Evolutionary conservation across 1,140 invertebrate genomes (phyloP).

Genomic region (Euschistus heros): DNA sequence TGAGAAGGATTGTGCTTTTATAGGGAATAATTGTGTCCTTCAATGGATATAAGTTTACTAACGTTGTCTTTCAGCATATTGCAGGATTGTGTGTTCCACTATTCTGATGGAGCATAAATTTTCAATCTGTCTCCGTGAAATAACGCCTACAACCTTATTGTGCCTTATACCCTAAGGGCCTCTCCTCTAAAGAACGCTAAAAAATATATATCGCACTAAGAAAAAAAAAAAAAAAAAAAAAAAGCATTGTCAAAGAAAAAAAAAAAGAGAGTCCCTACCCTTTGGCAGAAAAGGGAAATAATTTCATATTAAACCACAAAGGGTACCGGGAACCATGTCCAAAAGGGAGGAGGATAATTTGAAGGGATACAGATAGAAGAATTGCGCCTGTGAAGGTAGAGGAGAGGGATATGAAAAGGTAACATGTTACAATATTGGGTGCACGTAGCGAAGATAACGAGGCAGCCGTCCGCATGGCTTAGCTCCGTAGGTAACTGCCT

Average conservation of each 20-base stretch:
- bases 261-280: background rate
- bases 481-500: constrained; percentile 19
- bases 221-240: background rate
- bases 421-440: constrained; percentile 26
- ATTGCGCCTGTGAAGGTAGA: constrained; percentile 13
- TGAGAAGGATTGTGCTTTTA: no score
- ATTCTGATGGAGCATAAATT: no score
- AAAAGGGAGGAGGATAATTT: constrained; percentile 15
- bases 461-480: constrained; percentile 23
- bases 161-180: background rate
- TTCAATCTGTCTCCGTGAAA: no score
- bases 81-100: no score
- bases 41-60: no score
- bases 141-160: no score
- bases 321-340: constrained; percentile 1
- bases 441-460: constrained; percentile 23
- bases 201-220: background rate
- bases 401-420: constrained; percentile 23
- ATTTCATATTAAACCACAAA: constrained; percentile 10
- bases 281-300: background rate
- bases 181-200: background rate
- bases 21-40: no score
- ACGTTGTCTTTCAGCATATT: no score
- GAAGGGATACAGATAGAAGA: constrained; percentile 20
- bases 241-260: background rate